A percentile compares a stretch with the other conserved stretches of the same genome.
phyloP scores from a whole-genome alignment of 2,888 invertebrate genomes.

The Orthosia gothica region DNA sequence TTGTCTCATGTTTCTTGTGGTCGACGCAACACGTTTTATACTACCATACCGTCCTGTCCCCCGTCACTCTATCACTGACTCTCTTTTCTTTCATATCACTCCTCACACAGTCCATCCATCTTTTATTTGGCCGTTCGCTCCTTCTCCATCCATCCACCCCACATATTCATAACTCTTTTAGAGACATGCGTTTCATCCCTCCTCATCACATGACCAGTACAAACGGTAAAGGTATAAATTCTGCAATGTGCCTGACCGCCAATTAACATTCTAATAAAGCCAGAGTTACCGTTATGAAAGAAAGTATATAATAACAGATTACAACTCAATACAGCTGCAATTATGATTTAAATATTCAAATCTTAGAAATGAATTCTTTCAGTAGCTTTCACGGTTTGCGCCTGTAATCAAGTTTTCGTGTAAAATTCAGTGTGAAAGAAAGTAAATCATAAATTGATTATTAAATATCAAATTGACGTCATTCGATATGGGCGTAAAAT shows the following conservation, averaged over 20 bases:
- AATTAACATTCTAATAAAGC: background rate
- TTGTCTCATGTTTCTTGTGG: too few relatives aligned
- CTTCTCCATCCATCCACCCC: too few relatives aligned
- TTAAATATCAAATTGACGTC: conserved; percentile 53
- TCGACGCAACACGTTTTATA: too few relatives aligned
- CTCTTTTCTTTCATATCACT: too few relatives aligned
- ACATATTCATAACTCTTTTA: too few relatives aligned
- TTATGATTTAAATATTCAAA: conserved; percentile 27
- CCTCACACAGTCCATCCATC: too few relatives aligned
- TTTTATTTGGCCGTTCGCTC: too few relatives aligned
- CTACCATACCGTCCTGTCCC: too few relatives aligned
- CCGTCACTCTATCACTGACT: too few relatives aligned
- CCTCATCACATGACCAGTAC: too few relatives aligned
- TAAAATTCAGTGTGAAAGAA: conserved; percentile 60
- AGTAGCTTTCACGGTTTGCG: background rate
- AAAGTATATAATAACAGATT: conserved; percentile 23
- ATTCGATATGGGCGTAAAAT: conserved; percentile 36
- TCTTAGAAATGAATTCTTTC: background rate
- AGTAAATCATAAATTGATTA: conserved; percentile 55
- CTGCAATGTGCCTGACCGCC: background rate
- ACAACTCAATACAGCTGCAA: conserved; percentile 10
- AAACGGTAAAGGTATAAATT: background rate
- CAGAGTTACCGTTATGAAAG: conserved; percentile 19
- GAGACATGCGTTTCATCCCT: too few relatives aligned
- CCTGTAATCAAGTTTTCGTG: conserved; percentile 21